Base-by-base conservation (phyloP, 1,140 invertebrate species). In the Eueides isabella region DNA sequence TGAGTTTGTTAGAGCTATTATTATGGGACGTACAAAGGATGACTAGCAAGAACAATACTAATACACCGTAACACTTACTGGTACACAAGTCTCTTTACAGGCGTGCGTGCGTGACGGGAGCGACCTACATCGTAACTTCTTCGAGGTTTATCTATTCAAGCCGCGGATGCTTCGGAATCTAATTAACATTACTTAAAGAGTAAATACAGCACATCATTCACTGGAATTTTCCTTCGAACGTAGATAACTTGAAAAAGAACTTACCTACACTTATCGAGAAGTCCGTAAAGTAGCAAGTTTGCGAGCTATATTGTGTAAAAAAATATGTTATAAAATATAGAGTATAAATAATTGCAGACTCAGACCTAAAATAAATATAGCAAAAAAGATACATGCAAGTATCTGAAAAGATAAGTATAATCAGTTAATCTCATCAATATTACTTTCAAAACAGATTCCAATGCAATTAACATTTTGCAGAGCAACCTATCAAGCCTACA, bases 71-170 rank as follows among this genome's bases (percentile, higher is more conserved):
- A 71, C 72, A 66, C 61, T 41, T 62, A 66, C 48, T 69, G 72
- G 48, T 70, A 71, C 65, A 78, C 72, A 71, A 77, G 66, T 71
- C 74, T 67, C 68, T 61, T 70, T 70, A 64, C 48, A 74, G 71
- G 73, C 75, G 72, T 76, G 74, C 83, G 84, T 81, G 82, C 86
- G 86, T 89, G 86, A 85, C 85, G 79, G 74, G 75, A 75, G n/a
- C 86, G 84, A 84, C 86, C 86, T 82, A 89, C 81, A 88, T 88
- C 79, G 74, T 71, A 71, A 75, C 79, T 73, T 63, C 78, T 69
- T 75, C 67, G 63, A 64, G 79, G 77, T 77, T 86, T 84, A 71
- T 74, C 81, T 85, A 90, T 88, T 88, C 86, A 83, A 82, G 75
- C 62, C 78, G 76, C 76, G 73, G 78, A 82, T 77, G 80, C 73